These are phyloP conservation scores for Hypselothyrea guttata DNA, from an alignment of 2,888 invertebrate species.

Conservation along the genomic window DNA sequence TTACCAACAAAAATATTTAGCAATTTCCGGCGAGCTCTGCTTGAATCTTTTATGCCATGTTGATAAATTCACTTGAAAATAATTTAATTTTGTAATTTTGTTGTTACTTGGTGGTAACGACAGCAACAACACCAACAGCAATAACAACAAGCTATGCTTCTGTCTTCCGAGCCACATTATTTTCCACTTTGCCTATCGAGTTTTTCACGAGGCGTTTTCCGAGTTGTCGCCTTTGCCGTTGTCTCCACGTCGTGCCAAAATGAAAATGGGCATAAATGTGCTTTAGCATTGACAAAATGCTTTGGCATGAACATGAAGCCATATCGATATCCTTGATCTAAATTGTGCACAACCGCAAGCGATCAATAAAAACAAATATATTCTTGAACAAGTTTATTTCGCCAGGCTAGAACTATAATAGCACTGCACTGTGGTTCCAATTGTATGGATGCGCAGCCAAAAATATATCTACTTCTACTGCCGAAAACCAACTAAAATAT, in stretches of 20 bases:
- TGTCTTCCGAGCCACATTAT: constrained; percentile 67
- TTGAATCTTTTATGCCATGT: constrained; percentile 46
- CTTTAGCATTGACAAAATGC: constrained; percentile 73
- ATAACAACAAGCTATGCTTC: constrained; percentile 1
- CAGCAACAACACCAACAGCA: constrained; percentile 12
- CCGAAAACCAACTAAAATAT: too few relatives aligned
- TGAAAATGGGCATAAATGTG: constrained; percentile 72
- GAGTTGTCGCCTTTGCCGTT: constrained; percentile 37
- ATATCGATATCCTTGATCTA: constrained; percentile 78
- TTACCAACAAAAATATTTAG: constrained; percentile 69
- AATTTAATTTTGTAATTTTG: constrained; percentile 73
- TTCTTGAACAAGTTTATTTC: constrained; percentile 63
- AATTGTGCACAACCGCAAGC: constrained; percentile 79
- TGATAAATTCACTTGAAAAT: constrained; percentile 72
- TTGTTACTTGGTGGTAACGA: constrained; percentile 42
- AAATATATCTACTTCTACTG: too few relatives aligned
- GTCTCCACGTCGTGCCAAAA: constrained; percentile 45
- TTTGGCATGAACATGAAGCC: constrained; percentile 67
- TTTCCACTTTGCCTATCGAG: constrained; percentile 70
- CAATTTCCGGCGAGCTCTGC: constrained; percentile 62
- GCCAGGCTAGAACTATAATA: background rate
- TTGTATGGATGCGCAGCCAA: too few relatives aligned
- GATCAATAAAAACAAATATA: constrained; percentile 68
- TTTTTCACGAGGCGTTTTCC: constrained; percentile 38
- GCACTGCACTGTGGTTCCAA: constrained; percentile 11